phyloP scores from a whole-genome alignment of 2,113 vertebrate genomes.

The Prionailurus bengalensis region DNA sequence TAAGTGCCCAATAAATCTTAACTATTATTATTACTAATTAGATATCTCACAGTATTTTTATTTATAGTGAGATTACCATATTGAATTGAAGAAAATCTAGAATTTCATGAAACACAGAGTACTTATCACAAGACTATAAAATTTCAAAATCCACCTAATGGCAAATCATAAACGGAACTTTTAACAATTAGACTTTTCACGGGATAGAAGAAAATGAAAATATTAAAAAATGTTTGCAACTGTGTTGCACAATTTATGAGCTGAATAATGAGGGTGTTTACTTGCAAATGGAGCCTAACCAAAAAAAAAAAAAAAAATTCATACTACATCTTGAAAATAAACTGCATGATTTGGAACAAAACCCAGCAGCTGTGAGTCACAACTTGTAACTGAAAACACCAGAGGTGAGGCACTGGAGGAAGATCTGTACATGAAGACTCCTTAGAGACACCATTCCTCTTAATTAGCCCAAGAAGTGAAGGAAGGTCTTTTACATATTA shows the following conservation, averaged over 20 bases:
- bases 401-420: not conserved
- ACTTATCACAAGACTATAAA: not conserved
- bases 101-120: not conserved
- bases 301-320: not conserved
- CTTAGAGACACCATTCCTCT: slow-evolving; percentile 10
- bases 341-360: slow-evolving; percentile 60
- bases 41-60: not conserved
- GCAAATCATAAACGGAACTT: slow-evolving; percentile 20
- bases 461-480: slow-evolving; percentile 67
- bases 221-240: not conserved
- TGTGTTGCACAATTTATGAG: slow-evolving; percentile 5
- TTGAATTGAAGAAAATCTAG: not conserved
- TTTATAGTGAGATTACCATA: not conserved
- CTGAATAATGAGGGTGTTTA: not conserved
- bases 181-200: not conserved
- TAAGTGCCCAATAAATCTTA: not conserved
- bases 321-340: slow-evolving; percentile 57
- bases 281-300: slow-evolving; percentile 36
- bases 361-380: slow-evolving; percentile 7
- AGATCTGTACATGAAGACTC: not conserved
- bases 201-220: slow-evolving; percentile 35
- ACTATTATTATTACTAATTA: not conserved
- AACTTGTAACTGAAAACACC: slow-evolving; percentile 2
- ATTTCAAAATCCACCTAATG: not conserved
- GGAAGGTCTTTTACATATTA: slow-evolving; percentile 46